Evolutionary conservation across 2,797 vertebrate genomes (phyloP).

Genomic region (Simalia tracyae): DNA sequence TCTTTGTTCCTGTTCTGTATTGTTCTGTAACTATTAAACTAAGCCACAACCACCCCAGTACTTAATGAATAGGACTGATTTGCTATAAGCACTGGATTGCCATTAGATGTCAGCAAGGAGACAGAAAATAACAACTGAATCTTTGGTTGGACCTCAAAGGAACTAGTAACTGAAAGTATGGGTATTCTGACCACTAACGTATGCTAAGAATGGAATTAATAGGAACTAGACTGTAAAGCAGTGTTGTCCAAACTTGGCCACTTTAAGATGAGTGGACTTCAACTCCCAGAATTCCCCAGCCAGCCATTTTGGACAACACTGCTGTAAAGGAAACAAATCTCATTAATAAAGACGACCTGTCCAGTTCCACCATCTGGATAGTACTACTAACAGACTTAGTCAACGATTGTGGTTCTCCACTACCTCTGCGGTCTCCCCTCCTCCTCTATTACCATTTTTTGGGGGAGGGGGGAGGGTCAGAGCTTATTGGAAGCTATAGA

Average conservation of each 20-base stretch:
- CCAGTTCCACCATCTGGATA: background rate
- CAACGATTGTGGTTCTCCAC: background rate
- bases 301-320: too few species aligned
- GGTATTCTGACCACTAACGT: background rate
- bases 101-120: too few species aligned
- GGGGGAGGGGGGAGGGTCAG: background rate
- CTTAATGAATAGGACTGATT: background rate
- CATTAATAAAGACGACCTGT: background rate
- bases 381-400: background rate
- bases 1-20: background rate
- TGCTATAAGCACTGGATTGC: background rate
- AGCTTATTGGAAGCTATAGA: background rate
- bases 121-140: too few species aligned
- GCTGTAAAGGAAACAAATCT: background rate
- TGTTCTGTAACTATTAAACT: background rate
- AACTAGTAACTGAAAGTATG: background rate
- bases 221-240: background rate
- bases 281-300: too few species aligned
- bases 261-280: too few species aligned
- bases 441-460: background rate
- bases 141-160: background rate
- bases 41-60: background rate
- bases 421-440: too few species aligned
- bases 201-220: background rate
- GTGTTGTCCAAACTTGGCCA: too few species aligned